Evolutionary conservation across 2,797 vertebrate genomes (phyloP).

Genomic region (Onychomys torridus): DNA sequence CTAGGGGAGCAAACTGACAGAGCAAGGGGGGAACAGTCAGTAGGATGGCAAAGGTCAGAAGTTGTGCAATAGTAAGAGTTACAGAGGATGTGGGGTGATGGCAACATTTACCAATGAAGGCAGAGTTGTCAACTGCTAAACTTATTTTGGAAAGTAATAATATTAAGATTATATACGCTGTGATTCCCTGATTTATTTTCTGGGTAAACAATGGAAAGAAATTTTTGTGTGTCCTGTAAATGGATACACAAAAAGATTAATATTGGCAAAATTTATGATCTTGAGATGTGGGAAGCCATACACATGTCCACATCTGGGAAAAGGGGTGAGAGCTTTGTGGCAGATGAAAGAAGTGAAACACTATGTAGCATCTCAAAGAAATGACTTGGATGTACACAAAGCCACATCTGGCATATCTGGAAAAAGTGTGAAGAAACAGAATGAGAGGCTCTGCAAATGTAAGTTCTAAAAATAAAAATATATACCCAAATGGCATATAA

Average conservation of each 20-base stretch:
- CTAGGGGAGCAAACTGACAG: neutral
- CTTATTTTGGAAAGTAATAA: slow-evolving; percentile 46
- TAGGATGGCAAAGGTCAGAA: neutral
- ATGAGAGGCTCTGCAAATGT: neutral
- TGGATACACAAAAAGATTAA: neutral
- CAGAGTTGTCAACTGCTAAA: neutral
- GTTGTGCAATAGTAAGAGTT: neutral
- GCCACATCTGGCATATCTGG: neutral
- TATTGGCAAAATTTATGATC: neutral
- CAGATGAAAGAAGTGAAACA: neutral
- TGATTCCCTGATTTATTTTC: neutral
- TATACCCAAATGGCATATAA: neutral
- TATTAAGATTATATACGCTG: neutral
- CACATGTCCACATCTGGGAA: neutral
- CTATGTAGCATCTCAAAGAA: neutral
- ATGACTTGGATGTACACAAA: neutral
- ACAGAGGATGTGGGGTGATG: neutral
- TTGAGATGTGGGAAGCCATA: neutral
- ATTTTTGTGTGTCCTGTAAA: slow-evolving; percentile 3
- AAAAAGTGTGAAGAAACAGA: slow-evolving; percentile 38
- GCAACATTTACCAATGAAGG: neutral
- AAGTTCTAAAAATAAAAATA: slow-evolving; percentile 24
- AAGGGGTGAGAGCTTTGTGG: neutral
- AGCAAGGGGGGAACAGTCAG: neutral
- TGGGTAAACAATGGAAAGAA: slow-evolving; percentile 51